Evolutionary conservation across 2,888 invertebrate species (phyloP).

Genomic region (Clitarchus hookeri): DNA sequence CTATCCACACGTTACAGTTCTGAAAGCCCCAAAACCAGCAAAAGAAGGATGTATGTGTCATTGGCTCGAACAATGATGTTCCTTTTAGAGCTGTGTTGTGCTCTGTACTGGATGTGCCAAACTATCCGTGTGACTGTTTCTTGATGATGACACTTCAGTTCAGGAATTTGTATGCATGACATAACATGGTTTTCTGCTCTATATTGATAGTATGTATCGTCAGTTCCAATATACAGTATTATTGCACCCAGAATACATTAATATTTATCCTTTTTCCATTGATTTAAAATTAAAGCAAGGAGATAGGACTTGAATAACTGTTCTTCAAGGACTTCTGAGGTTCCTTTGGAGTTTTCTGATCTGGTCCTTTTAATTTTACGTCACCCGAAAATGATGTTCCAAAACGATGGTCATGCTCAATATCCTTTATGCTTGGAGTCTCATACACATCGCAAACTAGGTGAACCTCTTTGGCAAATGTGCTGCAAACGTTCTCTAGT

Average conservation of each 20-base stretch:
- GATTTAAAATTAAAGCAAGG: background rate
- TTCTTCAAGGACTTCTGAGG: background rate
- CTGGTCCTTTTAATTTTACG: background rate
- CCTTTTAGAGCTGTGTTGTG: background rate
- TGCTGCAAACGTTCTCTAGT: background rate
- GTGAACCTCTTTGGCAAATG: background rate
- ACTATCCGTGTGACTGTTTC: background rate
- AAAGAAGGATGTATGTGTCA: background rate
- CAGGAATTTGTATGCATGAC: background rate
- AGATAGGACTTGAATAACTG: background rate
- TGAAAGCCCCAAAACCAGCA: background rate
- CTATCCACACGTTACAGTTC: background rate
- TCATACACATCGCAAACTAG: background rate
- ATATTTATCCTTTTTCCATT: slow-evolving; percentile 1
- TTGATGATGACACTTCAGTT: background rate
- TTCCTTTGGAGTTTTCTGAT: slow-evolving; percentile 15
- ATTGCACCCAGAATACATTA: background rate
- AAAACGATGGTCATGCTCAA: background rate
- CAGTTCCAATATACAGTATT: background rate
- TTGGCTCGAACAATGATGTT: background rate
- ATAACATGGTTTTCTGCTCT: background rate
- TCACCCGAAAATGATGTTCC: background rate
- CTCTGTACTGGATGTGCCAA: background rate
- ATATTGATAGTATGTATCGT: background rate
- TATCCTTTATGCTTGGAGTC: too few relatives aligned